Evolutionary conservation across 2,113 vertebrate species (phyloP), one percentile per base, ranked within the genome.

Genomic region (Alosa alosa): DNA sequence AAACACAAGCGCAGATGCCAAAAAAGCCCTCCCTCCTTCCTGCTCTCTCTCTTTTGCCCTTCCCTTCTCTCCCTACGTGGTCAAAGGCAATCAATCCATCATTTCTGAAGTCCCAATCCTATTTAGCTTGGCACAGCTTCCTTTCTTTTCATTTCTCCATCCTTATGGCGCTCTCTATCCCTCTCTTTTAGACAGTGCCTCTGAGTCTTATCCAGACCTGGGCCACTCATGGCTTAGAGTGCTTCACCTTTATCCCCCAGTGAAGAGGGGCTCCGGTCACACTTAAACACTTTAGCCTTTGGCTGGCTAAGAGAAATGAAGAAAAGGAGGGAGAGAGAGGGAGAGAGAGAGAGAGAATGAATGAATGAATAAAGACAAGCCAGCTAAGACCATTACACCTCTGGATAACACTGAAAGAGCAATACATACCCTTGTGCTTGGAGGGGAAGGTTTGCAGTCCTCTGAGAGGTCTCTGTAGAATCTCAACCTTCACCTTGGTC

Each of bases 191-290:
- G 64, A 25, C 64, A 13, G 25, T 11, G 92, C 90, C 92, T 88
- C 83, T 88, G 86, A 92, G 93, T 89, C 91, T 93, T 93, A 94
- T 94, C 93, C 91, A 90, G 93, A 93, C 90, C 89, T 88, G 88
- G 90, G 90, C 91, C 89, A 90, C 89, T 93, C 86, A 88, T 89
- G 86, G 87, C 90, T 88, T 88, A 93, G 93, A 94, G 91, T 92
- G 90, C 88, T 92, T 94, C 93, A 94, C 91, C 90, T 92, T 91
- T 92, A 93, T 36, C 25, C 31, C 92, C 91, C 87, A 86, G 25
- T 83, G 84, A 91, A 49, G 50, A 55, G 52, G 81, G 86, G 88
- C 88, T 90, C 86, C 84, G 88, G 90, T 90, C 90, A 91, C 88
- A 86, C 91, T 89, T 92, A 90, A 93, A 93, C 88, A 91, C 92